phyloP scores from a whole-genome alignment of 2,113 vertebrate genomes.

The Microcebus murinus region DNA sequence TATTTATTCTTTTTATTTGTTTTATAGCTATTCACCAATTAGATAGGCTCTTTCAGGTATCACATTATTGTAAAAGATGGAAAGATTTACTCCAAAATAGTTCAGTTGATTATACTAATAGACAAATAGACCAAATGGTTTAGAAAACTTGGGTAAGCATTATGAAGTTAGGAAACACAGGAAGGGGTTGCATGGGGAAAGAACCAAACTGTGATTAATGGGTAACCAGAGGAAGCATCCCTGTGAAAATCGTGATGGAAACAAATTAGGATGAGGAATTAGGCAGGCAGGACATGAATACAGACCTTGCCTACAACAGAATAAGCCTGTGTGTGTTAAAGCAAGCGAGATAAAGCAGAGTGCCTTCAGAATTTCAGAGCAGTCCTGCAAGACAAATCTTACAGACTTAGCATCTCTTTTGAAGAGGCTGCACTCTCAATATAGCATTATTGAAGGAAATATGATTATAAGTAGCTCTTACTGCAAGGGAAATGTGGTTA shows the following conservation, averaged over 20 bases:
- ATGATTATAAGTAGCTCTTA: not conserved
- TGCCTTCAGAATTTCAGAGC: not conserved
- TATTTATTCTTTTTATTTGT: not conserved
- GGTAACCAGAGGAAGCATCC: no score
- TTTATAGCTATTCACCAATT: not conserved
- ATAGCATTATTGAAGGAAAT: not conserved
- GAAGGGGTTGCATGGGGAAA: not conserved
- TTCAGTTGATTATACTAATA: not conserved
- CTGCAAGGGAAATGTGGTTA: not conserved
- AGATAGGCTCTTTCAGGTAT: not conserved
- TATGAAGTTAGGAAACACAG: not conserved
- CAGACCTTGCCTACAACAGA: not conserved
- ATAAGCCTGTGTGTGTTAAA: rapidly evolving
- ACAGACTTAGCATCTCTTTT: rapidly evolving
- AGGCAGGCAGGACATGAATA: not conserved
- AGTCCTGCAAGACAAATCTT: not conserved
- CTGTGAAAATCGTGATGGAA: not conserved
- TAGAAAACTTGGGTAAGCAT: not conserved
- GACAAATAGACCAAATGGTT: not conserved
- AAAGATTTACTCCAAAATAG: not conserved
- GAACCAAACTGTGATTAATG: not conserved
- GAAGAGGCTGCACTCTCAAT: not conserved
- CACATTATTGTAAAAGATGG: not conserved
- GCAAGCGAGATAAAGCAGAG: not conserved
- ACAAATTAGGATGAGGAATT: not conserved